These are phyloP conservation scores for Lepidurus packardi DNA, from an alignment of 1,140 invertebrate species.

Conservation along the genomic window DNA sequence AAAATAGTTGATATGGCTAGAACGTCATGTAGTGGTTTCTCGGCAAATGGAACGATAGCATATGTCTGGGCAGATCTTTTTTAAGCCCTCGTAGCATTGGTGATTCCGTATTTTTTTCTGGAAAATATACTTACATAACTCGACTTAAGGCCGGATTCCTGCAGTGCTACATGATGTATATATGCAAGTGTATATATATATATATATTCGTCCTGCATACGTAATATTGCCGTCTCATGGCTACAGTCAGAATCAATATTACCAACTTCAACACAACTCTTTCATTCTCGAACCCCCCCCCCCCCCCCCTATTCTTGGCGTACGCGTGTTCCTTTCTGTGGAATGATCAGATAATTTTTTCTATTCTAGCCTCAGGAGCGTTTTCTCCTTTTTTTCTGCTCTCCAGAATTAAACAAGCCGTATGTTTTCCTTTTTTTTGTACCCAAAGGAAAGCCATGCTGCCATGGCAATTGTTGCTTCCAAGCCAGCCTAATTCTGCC, in stretches of 20 bases:
- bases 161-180: background rate
- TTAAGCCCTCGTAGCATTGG: no score
- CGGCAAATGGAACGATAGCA: no score
- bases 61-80: no score
- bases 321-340: background rate
- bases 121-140: background rate
- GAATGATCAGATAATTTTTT: background rate
- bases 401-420: background rate
- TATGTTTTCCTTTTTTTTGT: background rate
- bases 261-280: background rate
- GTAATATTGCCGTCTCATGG: slow-evolving; percentile 19
- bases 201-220: background rate
- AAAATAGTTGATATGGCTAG: no score
- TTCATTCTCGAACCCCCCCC: no score
- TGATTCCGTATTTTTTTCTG: background rate
- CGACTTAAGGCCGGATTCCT: background rate
- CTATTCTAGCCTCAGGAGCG: background rate
- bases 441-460: background rate
- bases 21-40: no score
- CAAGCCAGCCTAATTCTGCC: background rate
- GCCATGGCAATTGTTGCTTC: background rate
- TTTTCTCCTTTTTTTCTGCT: background rate
- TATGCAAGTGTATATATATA: background rate
- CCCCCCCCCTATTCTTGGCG: background rate
- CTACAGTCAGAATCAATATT: background rate